Evolutionary conservation across 1,140 invertebrate genomes (phyloP).

Genomic region (Drosophila eugracilis): DNA sequence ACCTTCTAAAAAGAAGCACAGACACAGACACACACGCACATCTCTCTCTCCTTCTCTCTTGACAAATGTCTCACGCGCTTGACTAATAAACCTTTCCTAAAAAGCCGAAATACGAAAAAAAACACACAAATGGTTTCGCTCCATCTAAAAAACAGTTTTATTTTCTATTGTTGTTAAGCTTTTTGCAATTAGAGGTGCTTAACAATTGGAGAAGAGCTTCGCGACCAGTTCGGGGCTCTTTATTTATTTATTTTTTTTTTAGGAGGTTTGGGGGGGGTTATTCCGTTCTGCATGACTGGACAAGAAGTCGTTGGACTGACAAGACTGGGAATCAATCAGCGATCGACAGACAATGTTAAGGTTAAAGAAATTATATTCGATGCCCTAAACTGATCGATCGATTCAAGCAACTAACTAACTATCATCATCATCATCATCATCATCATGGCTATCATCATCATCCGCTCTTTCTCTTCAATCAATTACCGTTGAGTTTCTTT

Average conservation of each 20-base stretch:
- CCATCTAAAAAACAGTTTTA: constrained; percentile 32
- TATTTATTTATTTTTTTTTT: constrained; percentile 38
- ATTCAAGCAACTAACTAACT: constrained; percentile 30
- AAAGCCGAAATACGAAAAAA: not conserved
- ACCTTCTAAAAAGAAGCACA: constrained; percentile 5
- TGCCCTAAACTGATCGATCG: constrained; percentile 51
- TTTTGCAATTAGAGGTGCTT: constrained; percentile 50
- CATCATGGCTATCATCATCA: constrained; percentile 12
- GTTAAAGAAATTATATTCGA: constrained; percentile 55
- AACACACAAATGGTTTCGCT: constrained; percentile 6
- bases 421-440: constrained; percentile 21
- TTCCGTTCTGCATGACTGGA: constrained; percentile 55
- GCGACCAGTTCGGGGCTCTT: constrained; percentile 9
- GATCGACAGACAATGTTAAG: constrained; percentile 42
- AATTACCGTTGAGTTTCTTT: constrained; percentile 50
- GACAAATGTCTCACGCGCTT: constrained; percentile 45
- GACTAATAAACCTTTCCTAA: constrained; percentile 18
- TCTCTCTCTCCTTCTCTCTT: too few relatives aligned
- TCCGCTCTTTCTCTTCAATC: constrained; percentile 37
- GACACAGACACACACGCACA: too few relatives aligned
- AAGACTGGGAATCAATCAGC: constrained; percentile 41
- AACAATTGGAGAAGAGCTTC: constrained; percentile 39
- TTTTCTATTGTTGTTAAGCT: constrained; percentile 13
- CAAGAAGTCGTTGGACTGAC: constrained; percentile 51
- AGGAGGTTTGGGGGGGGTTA: constrained; percentile 19